phyloP scores from a whole-genome alignment of 2,113 vertebrate genomes.

The Rhagologus leucostigma region DNA sequence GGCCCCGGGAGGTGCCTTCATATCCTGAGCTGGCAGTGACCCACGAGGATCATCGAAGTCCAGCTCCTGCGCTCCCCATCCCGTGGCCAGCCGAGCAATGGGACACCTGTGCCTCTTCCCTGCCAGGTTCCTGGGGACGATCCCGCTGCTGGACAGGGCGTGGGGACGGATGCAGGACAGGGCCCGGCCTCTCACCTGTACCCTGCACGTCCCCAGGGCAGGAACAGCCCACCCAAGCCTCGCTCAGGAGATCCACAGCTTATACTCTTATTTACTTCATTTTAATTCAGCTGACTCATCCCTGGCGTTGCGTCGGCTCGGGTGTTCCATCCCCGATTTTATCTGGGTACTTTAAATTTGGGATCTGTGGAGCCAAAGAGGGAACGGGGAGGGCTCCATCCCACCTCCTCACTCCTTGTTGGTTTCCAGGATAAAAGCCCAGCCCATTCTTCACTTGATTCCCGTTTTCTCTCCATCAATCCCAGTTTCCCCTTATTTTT shows the following conservation, averaged over 20 bases:
- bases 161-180: background rate
- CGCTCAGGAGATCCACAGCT: accelerated
- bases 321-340: background rate
- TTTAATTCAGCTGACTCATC: accelerated
- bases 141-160: background rate
- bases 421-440: accelerated
- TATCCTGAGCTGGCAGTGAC: background rate
- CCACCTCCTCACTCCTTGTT: background rate
- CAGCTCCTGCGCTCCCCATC: background rate
- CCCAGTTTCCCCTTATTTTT: background rate
- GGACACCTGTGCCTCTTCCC: background rate
- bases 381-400: background rate
- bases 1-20: background rate
- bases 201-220: background rate
- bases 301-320: accelerated
- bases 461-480: background rate
- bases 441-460: accelerated
- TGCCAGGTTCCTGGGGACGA: accelerated
- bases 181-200: background rate
- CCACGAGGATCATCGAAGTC: background rate
- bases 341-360: background rate
- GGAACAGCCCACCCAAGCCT: background rate
- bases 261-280: accelerated
- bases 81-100: accelerated
- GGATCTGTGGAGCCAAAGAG: too few species aligned